Evolutionary conservation across 1,140 invertebrate species (phyloP), one percentile per base, ranked within the genome.

Genomic region (Lasioglossum baleicum): DNA sequence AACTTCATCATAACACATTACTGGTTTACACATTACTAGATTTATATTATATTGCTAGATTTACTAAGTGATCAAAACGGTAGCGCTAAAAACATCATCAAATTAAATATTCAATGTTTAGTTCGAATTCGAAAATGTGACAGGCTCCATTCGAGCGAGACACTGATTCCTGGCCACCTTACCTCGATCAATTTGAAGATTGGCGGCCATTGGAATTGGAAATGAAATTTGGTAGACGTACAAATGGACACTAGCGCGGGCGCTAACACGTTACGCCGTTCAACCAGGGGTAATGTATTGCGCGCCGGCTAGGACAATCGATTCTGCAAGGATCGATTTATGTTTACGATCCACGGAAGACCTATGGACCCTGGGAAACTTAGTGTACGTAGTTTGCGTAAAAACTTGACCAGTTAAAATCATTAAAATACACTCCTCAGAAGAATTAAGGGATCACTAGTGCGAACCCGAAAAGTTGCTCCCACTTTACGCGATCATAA

Each of bases 201-300:
- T 85, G 77, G 35, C 75, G 74, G 60, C 78, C 64, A 84, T 87
- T 81, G 86, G 87, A 89, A 90, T 89, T 88, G 88, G 84, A 89
- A 90, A 90, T 88, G 86, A 89, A 89, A 89, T 89, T 88, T 87
- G 79, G 82, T 87, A 82, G 80, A 88, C 78, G 82, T 80, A 82
- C 75, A 72, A 84, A 85, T 79, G 68, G 72, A 56, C 53, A 65
- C 40, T 42, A 73, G 58, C 74, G 61, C 35, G 68, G 8, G 17
- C 63, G 64, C 51, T 73, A 81, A 77, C 79, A 60, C 61, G 79
- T 84, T 81, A 81, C 61, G n/a, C 26, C 26, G 31, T 22, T 63
- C 63, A 75, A 75, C 53, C 40, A n/a, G 63, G 65, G 65, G 77
- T 69, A 81, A 83, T 66, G 77, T 80, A 86, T 75, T 72, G 64